Evolutionary conservation across 2,113 vertebrate species (phyloP).

Genomic region (Gopherus evgoodei): DNA sequence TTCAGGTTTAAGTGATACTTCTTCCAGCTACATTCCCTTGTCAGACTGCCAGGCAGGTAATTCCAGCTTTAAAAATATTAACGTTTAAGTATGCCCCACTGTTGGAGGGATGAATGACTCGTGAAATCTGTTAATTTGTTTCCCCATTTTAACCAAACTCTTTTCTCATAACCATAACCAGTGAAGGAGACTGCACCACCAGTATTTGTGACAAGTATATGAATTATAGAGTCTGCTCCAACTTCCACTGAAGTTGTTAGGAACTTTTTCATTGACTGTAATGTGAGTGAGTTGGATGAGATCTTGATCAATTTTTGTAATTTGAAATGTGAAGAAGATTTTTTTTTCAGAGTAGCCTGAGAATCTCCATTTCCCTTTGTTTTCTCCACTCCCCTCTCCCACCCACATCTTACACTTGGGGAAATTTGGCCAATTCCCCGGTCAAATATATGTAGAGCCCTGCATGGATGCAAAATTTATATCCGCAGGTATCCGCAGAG

Average conservation of each 20-base stretch:
- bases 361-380: not conserved
- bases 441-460: not conserved
- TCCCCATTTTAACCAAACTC: not conserved
- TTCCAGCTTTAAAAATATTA: not conserved
- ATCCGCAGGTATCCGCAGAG: too few relatives aligned
- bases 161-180: not conserved
- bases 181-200: not conserved
- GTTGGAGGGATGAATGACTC: not conserved
- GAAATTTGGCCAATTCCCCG: not conserved
- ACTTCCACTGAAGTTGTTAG: not conserved
- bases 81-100: not conserved
- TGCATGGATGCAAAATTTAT: not conserved
- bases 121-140: not conserved
- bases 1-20: not conserved
- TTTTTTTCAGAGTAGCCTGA: not conserved
- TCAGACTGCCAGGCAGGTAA: not conserved
- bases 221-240: not conserved
- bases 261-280: not conserved
- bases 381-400: not conserved
- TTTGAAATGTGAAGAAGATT: not conserved
- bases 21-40: not conserved
- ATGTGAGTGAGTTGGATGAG: not conserved
- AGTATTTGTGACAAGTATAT: not conserved
- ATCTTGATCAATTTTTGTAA: not conserved
- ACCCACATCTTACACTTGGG: not conserved